phyloP scores from a whole-genome alignment of 2,888 invertebrate genomes.

The Metallyticus violacea region DNA sequence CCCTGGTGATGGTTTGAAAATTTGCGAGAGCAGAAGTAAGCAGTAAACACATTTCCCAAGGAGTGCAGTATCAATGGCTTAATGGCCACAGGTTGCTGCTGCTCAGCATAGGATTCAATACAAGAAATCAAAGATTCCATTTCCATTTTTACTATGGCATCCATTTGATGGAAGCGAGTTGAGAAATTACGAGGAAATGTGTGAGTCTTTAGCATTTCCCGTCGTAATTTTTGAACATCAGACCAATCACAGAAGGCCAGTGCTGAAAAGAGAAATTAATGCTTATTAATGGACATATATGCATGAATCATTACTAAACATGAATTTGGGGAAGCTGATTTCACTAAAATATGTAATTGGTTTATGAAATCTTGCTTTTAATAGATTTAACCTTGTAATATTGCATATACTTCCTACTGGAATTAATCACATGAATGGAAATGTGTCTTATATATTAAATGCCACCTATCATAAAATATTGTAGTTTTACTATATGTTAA shows the following conservation, averaged over 20 bases:
- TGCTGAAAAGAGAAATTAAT: constrained; percentile 48
- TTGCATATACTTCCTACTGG: too few relatives aligned
- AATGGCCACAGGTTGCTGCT: constrained; percentile 39
- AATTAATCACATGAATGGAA: too few relatives aligned
- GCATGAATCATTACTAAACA: too few relatives aligned
- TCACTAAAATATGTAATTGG: too few relatives aligned
- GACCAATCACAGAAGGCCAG: constrained; percentile 70
- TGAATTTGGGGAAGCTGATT: too few relatives aligned
- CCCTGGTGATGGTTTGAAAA: constrained; percentile 49
- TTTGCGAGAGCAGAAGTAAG: constrained; percentile 57
- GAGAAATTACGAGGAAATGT: constrained; percentile 58
- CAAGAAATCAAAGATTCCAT: constrained; percentile 41
- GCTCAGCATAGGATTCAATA: constrained; percentile 37
- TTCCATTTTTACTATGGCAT: constrained; percentile 50
- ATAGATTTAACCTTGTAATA: too few relatives aligned
- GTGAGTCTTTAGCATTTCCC: constrained; percentile 57
- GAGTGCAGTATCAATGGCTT: constrained; percentile 50
- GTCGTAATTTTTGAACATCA: constrained; percentile 57
- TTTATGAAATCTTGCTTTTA: too few relatives aligned
- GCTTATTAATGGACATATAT: neutral
- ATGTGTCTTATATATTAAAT: too few relatives aligned
- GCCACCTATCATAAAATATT: too few relatives aligned
- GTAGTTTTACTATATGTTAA: too few relatives aligned
- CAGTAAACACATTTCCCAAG: constrained; percentile 60
- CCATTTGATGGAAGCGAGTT: constrained; percentile 52